Percentiles rank a stretch among this genome's conserved stretches.
phyloP scores from a whole-genome alignment of 1,140 invertebrate genomes.

The Chlorops oryzae region DNA sequence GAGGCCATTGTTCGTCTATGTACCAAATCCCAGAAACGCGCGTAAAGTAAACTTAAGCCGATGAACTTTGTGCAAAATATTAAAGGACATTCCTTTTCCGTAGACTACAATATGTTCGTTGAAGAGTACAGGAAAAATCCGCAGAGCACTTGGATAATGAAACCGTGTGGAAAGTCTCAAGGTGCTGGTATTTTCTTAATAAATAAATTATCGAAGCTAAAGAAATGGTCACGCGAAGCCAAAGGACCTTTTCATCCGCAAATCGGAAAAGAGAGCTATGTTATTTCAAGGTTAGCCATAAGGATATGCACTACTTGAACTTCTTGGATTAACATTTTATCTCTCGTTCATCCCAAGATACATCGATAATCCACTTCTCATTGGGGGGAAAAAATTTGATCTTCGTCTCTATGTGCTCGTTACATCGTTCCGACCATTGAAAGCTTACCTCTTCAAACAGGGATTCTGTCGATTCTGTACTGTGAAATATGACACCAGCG shows the following conservation, averaged over 20 bases:
- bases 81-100: slow-evolving; percentile 6
- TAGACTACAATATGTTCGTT: slow-evolving; percentile 93
- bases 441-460: slow-evolving; percentile 76
- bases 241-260: slow-evolving; percentile 75
- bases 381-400: slow-evolving; percentile 85
- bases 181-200: slow-evolving; percentile 83
- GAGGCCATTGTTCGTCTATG: too few relatives aligned
- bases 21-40: too few relatives aligned
- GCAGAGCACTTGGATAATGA: slow-evolving; percentile 95
- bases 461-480: slow-evolving; percentile 76
- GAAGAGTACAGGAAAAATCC: slow-evolving; percentile 90
- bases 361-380: slow-evolving; percentile 76
- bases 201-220: slow-evolving; percentile 81
- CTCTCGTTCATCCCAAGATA: slow-evolving; percentile 53
- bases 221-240: slow-evolving; percentile 79
- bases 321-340: slow-evolving; percentile 10
- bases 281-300: slow-evolving; percentile 65
- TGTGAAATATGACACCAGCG: slow-evolving; percentile 72
- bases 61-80: too few relatives aligned
- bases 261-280: slow-evolving; percentile 77
- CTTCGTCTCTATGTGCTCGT: slow-evolving; percentile 77
- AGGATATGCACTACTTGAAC: slow-evolving; percentile 9
- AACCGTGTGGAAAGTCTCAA: slow-evolving; percentile 88
- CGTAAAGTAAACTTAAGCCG: too few relatives aligned
- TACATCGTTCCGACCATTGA: slow-evolving; percentile 72